Evolutionary conservation across 2,888 invertebrate species (phyloP), one percentile per base, ranked within the genome.

Genomic region (Zygaena filipendulae): DNA sequence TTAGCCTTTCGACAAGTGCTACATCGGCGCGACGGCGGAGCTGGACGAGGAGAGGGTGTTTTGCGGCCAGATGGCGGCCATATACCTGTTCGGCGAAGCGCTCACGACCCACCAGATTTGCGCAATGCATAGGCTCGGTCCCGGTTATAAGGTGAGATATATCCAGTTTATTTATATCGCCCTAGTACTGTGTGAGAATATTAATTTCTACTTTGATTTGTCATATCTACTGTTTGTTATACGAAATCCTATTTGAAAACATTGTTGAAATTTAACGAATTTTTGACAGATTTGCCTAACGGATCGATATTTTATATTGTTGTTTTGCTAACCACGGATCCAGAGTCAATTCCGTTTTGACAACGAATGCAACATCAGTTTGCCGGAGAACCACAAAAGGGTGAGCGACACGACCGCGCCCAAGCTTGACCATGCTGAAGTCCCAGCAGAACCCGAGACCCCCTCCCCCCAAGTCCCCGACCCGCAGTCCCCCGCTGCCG

Each of bases 261-360:
- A n/a, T n/a, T n/a, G n/a, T n/a, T n/a, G 11, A 22, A 13, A 5
- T 13, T 11, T 13, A n/a, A 9, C 13, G 6, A 23, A 13, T 23
- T 23, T 11, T 23, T n/a, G 14, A 5, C n/a, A 9, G 13, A 12
- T 38, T 33, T 20, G 25, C 27, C 4, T 31, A 36, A 33, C 25
- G 29, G 22, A 23, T n/a, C 11, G 33, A 18, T 42, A 35, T 48
- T 32, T 46, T 34, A 55, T 56, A 6, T 42, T 69, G 39, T 67
- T 68, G n/a, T 61, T 61, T 52, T 54, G 69, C 72, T 60, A 47
- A 59, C 68, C 54, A 35, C 50, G 67, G 68, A 63, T 71, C 59
- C 88, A 98, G 96, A 97, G 97, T 85, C 97, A 98, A 83, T 99
- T 98, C 85, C 91, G 97, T 74, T 98, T 98, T 84, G 98, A 98